phyloP scores from a whole-genome alignment of 2,888 invertebrate species.

The Paralinhomoeus sp. region DNA sequence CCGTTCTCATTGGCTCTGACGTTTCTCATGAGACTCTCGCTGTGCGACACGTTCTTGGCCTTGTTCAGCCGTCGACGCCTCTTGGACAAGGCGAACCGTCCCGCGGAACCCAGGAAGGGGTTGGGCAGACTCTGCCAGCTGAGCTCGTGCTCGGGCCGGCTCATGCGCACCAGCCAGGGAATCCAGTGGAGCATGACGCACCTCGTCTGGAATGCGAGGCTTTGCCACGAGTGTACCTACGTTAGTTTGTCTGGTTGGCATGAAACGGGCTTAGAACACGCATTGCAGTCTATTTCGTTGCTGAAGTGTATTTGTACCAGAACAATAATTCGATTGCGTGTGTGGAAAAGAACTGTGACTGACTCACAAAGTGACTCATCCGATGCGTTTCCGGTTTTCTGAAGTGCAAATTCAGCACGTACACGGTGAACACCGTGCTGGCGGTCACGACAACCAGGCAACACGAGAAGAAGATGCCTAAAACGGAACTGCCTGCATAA shows the following conservation, averaged over 20 bases:
- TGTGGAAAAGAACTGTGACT: too few relatives aligned
- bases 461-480: slow-evolving; percentile 13
- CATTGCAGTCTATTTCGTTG: too few relatives aligned
- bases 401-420: slow-evolving; percentile 14
- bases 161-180: slow-evolving; percentile 13
- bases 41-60: too few relatives aligned
- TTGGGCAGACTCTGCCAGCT: neutral
- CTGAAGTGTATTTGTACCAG: too few relatives aligned
- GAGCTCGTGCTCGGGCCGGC: slow-evolving; percentile 8
- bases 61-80: too few relatives aligned
- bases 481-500: neutral
- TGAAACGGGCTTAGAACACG: too few relatives aligned
- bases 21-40: neutral
- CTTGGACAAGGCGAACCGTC: too few relatives aligned
- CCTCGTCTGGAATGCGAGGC: slow-evolving; percentile 8
- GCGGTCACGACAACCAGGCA: slow-evolving; percentile 15
- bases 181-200: slow-evolving; percentile 12
- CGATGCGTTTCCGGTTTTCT: slow-evolving; percentile 11
- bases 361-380: slow-evolving; percentile 7
- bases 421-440: slow-evolving; percentile 12
- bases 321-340: too few relatives aligned
- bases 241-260: too few relatives aligned
- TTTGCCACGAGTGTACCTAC: neutral
- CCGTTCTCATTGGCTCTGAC: neutral
- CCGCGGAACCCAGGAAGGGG: neutral